Base-by-base conservation (phyloP, 1,140 invertebrate species). In the Scaptomyza montana region DNA sequence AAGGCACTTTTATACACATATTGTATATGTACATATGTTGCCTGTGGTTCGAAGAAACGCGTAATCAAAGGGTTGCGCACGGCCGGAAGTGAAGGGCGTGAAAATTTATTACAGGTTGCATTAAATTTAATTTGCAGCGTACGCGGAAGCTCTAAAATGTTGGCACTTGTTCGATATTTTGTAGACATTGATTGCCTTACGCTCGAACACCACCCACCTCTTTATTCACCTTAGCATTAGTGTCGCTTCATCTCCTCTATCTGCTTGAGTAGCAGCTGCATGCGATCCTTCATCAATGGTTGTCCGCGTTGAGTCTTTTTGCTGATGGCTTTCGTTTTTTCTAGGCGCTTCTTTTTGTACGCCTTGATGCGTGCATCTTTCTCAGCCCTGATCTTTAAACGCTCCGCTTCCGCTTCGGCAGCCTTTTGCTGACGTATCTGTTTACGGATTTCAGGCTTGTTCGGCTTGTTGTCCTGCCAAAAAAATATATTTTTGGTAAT, bases 31-130 rank as follows among this genome's bases (percentile, higher is more conserved):
- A 28, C 33, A 53, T 62, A 67, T 53, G 39, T n/a, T 9, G 21
- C 25, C 9, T 12, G 43, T 47, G 19, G 36, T 21, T 21, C 6
- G 5, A 49, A 50, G 66, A 61, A 64, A 46, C n/a, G 46, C 51
- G 51, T 49, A 74, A 79, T 77, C 77, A 74, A 87, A 87, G 84
- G 84, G 84, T 87, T 87, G 84, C 67, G 71, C 78, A 87, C 78
- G 74, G 50, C 72, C 84, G 84, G 84, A 87, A 72, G 74, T 45
- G 25, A 55, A 55, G 65, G 71, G 73, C 79, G 86, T 80, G 77
- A 70, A 82, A 90, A 90, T 90, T 90, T 90, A 90, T 90, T 90
- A 82, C 79, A 84, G 89, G 79, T 90, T 80, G 66, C 82, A 90
- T 90, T 84, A 90, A 80, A 90, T 90, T 89, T 90, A 89, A 90